A percentile compares a stretch with the other conserved stretches of the same genome.
Evolutionary conservation across 92 coral and sea anemone genomes (phyloP).

Genomic region (Bergia sp.): DNA sequence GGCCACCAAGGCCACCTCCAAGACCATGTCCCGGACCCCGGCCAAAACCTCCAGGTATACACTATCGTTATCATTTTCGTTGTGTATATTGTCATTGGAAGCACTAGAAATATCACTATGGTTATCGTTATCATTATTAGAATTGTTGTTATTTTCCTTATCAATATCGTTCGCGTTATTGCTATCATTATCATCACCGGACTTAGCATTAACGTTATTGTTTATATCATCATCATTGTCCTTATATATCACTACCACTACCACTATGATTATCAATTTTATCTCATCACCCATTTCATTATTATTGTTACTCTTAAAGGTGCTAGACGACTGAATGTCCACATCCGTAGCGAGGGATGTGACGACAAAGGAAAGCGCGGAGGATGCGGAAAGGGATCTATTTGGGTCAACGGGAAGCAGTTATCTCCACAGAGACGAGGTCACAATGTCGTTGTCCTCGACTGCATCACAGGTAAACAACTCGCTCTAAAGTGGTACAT

Average conservation of each 20-base stretch:
- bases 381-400: constrained; percentile 16
- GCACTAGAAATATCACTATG: no score
- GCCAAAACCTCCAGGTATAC: constrained; percentile 32
- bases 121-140: no score
- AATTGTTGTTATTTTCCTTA: no score
- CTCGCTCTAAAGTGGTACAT: not conserved
- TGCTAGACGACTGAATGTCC: constrained; percentile 17
- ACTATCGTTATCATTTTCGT: no score
- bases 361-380: constrained; percentile 29
- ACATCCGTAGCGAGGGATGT: constrained; percentile 40
- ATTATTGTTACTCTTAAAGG: not conserved
- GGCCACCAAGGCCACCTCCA: constrained; percentile 21
- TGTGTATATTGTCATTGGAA: no score
- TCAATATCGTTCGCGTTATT: no score
- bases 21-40: not conserved
- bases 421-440: constrained; percentile 19
- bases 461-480: constrained; percentile 30
- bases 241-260: no score
- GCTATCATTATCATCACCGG: no score
- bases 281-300: no score
- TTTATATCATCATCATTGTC: no score
- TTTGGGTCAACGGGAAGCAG: constrained; percentile 39
- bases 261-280: no score
- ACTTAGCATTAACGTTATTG: no score
- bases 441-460: constrained; percentile 41